A percentile compares a stretch with the other conserved stretches of the same genome.
These are phyloP conservation scores for Oryzias curvinotus DNA, from an alignment of 2,113 vertebrate genomes.

Conservation along the genomic window DNA sequence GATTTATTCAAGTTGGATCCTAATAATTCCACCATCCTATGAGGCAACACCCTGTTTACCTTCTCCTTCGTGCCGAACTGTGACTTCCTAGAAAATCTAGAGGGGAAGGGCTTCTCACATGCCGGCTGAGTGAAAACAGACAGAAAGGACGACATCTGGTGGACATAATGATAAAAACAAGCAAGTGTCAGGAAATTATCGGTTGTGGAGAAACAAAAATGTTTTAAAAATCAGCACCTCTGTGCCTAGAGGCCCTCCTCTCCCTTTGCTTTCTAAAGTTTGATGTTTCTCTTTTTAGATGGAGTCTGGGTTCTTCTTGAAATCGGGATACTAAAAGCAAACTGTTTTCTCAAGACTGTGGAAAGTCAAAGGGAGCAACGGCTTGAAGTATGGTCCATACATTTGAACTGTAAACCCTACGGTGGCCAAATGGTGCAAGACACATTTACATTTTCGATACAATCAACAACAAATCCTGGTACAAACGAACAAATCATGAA, in stretches of 20 bases:
- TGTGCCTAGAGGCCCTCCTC: conserved; percentile 17
- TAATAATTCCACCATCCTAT: not conserved
- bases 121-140: not conserved
- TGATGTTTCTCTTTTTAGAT: conserved; percentile 24
- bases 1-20: not conserved
- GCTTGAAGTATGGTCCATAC: conserved; percentile 25
- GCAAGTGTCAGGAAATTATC: not conserved
- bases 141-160: conserved; percentile 30
- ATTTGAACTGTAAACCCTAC: conserved; percentile 49
- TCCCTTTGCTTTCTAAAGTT: conserved; percentile 8
- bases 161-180: conserved; percentile 7
- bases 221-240: not conserved
- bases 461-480: too few relatives aligned
- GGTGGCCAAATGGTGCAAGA: too few relatives aligned
- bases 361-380: conserved; percentile 34
- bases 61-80: conserved; percentile 6
- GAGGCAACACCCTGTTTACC: conserved; percentile 28
- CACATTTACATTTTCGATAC: too few relatives aligned
- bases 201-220: not conserved
- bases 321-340: conserved; percentile 45
- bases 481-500: too few relatives aligned
- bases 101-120: conserved; percentile 9
- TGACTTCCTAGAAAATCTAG: conserved; percentile 38
- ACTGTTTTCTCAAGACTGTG: conserved; percentile 42
- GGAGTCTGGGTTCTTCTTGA: conserved; percentile 23